Evolutionary conservation across 2,888 invertebrate species (phyloP).

Genomic region (Philereme transversata): DNA sequence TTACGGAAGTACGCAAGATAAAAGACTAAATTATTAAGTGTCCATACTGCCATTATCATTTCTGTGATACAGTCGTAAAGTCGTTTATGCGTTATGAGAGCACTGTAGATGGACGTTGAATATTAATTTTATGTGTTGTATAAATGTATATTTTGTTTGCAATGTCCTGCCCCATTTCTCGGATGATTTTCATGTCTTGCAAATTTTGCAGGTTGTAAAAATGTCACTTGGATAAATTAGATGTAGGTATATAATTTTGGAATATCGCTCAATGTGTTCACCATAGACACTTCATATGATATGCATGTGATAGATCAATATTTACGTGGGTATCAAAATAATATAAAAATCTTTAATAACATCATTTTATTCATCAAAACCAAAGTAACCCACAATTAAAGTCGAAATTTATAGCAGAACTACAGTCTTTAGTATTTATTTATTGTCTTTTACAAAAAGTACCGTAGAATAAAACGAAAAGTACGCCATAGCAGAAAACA

Average conservation of each 20-base stretch:
- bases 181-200: conserved; percentile 23
- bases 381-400: too few relatives aligned
- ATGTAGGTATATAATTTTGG: neutral
- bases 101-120: conserved; percentile 46
- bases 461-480: too few relatives aligned
- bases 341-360: too few relatives aligned
- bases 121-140: conserved; percentile 49
- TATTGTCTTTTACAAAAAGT: too few relatives aligned
- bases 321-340: too few relatives aligned
- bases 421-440: too few relatives aligned
- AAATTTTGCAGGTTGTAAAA: conserved; percentile 17
- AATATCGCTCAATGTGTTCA: neutral
- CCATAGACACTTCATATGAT: too few relatives aligned
- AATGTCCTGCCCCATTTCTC: conserved; percentile 22
- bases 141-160: conserved; percentile 34
- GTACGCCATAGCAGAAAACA: too few relatives aligned
- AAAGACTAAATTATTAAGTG: neutral
- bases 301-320: too few relatives aligned
- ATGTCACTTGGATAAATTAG: conserved; percentile 1
- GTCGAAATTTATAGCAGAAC: too few relatives aligned
- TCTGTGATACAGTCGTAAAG: conserved; percentile 39
- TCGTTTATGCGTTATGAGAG: conserved; percentile 43
- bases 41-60: conserved; percentile 9
- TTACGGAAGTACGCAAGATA: neutral
- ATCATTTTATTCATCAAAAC: too few relatives aligned